phyloP scores from a whole-genome alignment of 2,113 vertebrate species.

The Salminus brasiliensis region DNA sequence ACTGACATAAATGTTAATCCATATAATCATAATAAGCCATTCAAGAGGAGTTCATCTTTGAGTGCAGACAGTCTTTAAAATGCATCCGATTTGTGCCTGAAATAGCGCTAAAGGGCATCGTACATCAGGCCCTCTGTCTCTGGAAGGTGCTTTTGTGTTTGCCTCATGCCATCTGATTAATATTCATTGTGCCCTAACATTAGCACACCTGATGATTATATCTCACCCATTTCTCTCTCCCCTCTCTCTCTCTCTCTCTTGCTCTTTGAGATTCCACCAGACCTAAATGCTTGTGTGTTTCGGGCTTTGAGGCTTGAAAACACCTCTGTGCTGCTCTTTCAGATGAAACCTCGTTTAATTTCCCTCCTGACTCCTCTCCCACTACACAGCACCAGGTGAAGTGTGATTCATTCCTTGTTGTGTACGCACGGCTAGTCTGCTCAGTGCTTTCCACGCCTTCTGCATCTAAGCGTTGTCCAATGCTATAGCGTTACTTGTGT shows the following conservation, averaged over 20 bases:
- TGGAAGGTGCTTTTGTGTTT: neutral
- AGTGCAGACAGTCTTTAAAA: too few species aligned
- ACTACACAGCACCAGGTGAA: neutral
- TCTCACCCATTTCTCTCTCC: too few species aligned
- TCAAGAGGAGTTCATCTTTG: too few species aligned
- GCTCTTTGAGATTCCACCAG: neutral
- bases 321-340: slow-evolving; percentile 1
- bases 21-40: too few species aligned
- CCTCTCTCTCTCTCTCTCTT: neutral
- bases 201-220: neutral
- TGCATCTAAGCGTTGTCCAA: neutral
- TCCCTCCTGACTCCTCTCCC: slow-evolving; percentile 32
- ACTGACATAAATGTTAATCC: too few species aligned
- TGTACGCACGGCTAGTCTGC: slow-evolving; percentile 12
- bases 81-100: too few species aligned
- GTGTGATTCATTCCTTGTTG: slow-evolving; percentile 8
- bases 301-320: slow-evolving; percentile 2
- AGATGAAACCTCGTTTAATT: slow-evolving; percentile 33
- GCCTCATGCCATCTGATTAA: neutral
- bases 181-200: slow-evolving; percentile 16
- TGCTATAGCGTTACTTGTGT: neutral
- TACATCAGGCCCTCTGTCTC: neutral
- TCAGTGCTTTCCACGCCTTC: neutral
- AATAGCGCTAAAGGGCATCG: too few species aligned
- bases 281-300: neutral